Evolutionary conservation across 2,888 invertebrate genomes (phyloP).

Genomic region (Pterobdella sp.): DNA sequence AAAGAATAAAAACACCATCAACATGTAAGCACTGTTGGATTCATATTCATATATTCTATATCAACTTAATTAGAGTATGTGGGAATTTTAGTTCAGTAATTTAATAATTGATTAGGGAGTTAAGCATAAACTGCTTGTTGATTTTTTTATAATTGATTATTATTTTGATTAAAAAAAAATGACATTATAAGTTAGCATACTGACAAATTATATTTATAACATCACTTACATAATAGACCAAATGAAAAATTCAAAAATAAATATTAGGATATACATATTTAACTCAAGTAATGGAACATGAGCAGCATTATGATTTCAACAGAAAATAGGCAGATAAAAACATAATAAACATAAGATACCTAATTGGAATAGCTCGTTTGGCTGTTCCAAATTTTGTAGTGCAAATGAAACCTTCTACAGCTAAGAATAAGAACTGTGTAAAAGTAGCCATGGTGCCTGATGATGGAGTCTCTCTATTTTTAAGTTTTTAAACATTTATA

Average conservation of each 20-base stretch:
- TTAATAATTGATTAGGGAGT: no score
- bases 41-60: no score
- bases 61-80: no score
- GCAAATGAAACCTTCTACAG: conserved; percentile 77
- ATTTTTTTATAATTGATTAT: no score
- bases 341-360: conserved; percentile 51
- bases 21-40: conserved; percentile 64
- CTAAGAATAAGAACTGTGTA: conserved; percentile 82
- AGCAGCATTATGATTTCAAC: background rate
- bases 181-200: no score
- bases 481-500: no score
- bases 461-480: conserved; percentile 35
- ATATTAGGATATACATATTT: no score
- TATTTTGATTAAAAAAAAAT: no score
- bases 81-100: no score
- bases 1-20: conserved; percentile 81
- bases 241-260: no score
- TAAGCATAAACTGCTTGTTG: no score
- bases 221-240: background rate
- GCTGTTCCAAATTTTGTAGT: conserved; percentile 69
- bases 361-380: conserved; percentile 60
- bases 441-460: conserved; percentile 92
- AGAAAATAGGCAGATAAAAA: conserved; percentile 20
- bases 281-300: no score
- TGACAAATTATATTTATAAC: conserved; percentile 14